A percentile compares a stretch with the other conserved stretches of the same genome.
phyloP scores from a whole-genome alignment of 2,797 vertebrate genomes.

The Tokudaia muenninki region DNA sequence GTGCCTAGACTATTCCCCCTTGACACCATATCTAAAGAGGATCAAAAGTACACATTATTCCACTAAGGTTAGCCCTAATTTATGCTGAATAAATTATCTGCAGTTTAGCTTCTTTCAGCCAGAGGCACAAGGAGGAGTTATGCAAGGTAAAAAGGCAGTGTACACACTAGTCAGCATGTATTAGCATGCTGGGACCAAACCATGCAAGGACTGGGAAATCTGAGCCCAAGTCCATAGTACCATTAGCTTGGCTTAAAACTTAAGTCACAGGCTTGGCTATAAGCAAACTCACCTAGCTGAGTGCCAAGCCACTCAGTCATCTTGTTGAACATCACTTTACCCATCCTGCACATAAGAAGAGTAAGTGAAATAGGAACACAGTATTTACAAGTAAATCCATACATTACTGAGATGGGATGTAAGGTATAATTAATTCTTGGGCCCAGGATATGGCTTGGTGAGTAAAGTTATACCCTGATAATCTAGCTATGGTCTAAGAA shows the following conservation, averaged over 20 bases:
- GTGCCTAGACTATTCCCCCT: slow-evolving; percentile 82
- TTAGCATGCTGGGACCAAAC: neutral
- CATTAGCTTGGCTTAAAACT: neutral
- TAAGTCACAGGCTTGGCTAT: neutral
- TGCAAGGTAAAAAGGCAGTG: slow-evolving; percentile 31
- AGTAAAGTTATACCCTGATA: neutral
- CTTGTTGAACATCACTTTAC: neutral
- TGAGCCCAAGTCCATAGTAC: neutral
- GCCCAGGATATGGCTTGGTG: neutral
- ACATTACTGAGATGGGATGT: neutral
- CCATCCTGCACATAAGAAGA: neutral
- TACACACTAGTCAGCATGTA: neutral
- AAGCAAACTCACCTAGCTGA: neutral
- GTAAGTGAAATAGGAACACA: accelerated
- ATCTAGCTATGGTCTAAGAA: neutral
- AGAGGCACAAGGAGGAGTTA: slow-evolving; percentile 83
- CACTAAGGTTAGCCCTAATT: slow-evolving; percentile 88
- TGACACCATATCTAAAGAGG: slow-evolving; percentile 82
- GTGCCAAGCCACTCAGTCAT: neutral
- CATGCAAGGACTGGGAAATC: neutral
- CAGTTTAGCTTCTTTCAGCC: slow-evolving; percentile 85
- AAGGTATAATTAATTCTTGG: neutral
- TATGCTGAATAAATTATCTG: slow-evolving; percentile 89
- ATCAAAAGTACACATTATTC: slow-evolving; percentile 85
- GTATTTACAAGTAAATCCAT: neutral